A percentile compares a stretch with the other conserved stretches of the same genome.
Evolutionary conservation across 2,113 vertebrate genomes (phyloP).

Genomic region (Elanus axillaris): DNA sequence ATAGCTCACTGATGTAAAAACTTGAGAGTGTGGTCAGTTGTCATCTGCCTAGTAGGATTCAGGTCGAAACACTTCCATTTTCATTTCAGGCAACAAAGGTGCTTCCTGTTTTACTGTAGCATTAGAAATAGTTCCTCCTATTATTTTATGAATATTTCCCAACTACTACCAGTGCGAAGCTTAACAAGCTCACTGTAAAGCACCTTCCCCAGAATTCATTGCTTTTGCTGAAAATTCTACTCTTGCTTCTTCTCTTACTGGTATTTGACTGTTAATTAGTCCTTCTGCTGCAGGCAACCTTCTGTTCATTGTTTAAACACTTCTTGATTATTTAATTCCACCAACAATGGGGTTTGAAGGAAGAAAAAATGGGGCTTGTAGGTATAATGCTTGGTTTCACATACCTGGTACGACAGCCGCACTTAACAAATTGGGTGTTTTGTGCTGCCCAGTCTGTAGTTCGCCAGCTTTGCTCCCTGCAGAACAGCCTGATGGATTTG

Average conservation of each 20-base stretch:
- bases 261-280: background rate
- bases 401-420: background rate
- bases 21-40: background rate
- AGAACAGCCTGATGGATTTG: background rate
- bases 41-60: background rate
- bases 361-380: background rate
- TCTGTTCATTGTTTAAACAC: background rate
- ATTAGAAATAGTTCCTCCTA: background rate
- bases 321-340: background rate
- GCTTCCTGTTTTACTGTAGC: background rate
- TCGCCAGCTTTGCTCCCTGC: background rate
- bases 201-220: background rate
- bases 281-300: background rate
- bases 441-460: background rate
- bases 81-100: background rate
- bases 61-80: background rate
- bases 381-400: background rate
- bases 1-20: background rate
- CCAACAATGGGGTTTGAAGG: background rate
- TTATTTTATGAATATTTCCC: background rate
- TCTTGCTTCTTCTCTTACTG: background rate
- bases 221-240: background rate
- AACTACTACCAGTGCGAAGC: background rate
- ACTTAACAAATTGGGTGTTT: background rate
- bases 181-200: background rate